These are phyloP conservation scores for Zaprionus gabonicus DNA, from an alignment of 1,140 invertebrate genomes.

Conservation along the genomic window DNA sequence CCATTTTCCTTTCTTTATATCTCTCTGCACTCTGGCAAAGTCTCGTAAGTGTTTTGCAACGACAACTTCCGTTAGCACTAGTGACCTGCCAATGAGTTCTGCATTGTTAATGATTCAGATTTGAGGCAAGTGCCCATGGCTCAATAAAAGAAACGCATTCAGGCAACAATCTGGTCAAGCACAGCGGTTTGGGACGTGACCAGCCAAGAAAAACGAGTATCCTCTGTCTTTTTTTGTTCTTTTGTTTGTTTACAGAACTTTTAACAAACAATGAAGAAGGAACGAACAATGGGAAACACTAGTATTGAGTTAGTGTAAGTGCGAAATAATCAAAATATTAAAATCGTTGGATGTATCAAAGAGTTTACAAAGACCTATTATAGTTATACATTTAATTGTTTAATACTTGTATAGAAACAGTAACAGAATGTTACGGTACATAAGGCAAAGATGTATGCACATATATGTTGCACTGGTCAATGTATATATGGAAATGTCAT, in stretches of 20 bases:
- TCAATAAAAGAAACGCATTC: constrained; percentile 8
- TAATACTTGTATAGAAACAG: constrained; percentile 58
- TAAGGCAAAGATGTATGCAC: constrained; percentile 43
- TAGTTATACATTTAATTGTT: constrained; percentile 27
- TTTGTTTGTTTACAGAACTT: neutral
- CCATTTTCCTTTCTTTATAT: neutral
- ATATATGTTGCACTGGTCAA: constrained; percentile 41
- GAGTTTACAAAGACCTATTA: constrained; percentile 26
- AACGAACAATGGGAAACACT: neutral
- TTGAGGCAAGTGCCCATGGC: constrained; percentile 58
- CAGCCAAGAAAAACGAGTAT: neutral
- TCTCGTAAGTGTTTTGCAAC: constrained; percentile 10
- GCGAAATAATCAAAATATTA: neutral
- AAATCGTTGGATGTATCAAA: too few species aligned
- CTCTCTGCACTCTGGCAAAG: neutral
- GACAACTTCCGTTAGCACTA: constrained; percentile 18
- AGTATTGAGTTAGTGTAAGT: neutral
- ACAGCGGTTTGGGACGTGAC: constrained; percentile 1
- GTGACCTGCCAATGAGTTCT: constrained; percentile 62
- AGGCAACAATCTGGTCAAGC: constrained; percentile 5
- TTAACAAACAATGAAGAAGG: neutral
- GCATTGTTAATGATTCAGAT: constrained; percentile 68
- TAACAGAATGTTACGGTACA: constrained; percentile 36
- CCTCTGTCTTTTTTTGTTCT: neutral
- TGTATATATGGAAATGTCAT: constrained; percentile 26